These are phyloP conservation scores for Darevskia nairensis DNA, from an alignment of 2,797 vertebrate genomes.

Conservation along the genomic window DNA sequence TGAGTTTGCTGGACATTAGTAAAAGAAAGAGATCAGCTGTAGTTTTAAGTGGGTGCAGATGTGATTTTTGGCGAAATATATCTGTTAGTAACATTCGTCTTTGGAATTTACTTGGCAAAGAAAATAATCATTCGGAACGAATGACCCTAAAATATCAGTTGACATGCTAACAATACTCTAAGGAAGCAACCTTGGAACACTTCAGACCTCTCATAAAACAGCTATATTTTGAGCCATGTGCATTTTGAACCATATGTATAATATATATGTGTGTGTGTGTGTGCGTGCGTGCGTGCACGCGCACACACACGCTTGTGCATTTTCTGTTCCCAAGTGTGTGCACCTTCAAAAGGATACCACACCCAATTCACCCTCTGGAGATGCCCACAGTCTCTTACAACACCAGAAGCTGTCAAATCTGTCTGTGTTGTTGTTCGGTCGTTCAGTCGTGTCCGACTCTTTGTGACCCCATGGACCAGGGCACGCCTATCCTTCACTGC, in stretches of 20 bases:
- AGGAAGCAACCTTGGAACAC: conserved; percentile 69
- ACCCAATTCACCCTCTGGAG: background rate
- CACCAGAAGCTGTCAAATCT: background rate
- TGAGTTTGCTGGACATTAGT: conserved; percentile 65
- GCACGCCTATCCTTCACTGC: too few relatives aligned
- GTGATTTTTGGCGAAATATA: conserved; percentile 74
- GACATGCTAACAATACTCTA: conserved; percentile 59
- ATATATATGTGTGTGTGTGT: background rate
- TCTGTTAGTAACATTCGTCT: conserved; percentile 71
- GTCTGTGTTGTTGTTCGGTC: too few relatives aligned
- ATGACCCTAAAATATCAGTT: conserved; percentile 67
- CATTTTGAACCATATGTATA: conserved; percentile 13
- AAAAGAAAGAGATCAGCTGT: conserved; percentile 67
- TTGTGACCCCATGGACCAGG: too few relatives aligned
- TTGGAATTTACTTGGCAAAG: conserved; percentile 75
- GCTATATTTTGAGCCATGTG: conserved; percentile 53
- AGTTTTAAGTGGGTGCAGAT: conserved; percentile 82
- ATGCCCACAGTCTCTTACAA: background rate
- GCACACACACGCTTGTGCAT: too few relatives aligned
- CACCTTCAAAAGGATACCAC: background rate
- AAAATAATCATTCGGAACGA: conserved; percentile 62
- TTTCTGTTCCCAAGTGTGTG: background rate
- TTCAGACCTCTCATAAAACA: conserved; percentile 67
- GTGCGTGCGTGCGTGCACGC: too few relatives aligned
- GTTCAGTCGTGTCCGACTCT: too few relatives aligned